Evolutionary conservation across 2,797 vertebrate species (phyloP).

Genomic region (Gambelia wislizenii): DNA sequence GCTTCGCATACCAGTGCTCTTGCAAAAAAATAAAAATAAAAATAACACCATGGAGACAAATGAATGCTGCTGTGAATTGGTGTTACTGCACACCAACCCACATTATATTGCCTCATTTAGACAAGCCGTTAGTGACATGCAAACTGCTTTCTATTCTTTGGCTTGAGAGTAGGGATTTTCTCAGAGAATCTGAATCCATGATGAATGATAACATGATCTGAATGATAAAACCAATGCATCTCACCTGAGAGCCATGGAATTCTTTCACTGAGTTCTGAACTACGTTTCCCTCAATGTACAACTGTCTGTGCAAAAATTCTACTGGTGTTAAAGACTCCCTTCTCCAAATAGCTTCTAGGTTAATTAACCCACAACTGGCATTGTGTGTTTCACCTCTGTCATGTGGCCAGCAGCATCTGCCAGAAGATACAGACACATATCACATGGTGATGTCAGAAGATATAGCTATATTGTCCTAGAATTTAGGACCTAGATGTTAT

Average conservation of each 20-base stretch:
- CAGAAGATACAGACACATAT: background rate
- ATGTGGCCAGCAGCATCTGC: background rate
- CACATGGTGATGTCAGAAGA: background rate
- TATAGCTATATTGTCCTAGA: background rate
- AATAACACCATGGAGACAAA: too few species aligned
- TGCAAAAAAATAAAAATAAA: too few species aligned
- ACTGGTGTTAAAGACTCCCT: background rate
- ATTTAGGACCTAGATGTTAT: background rate
- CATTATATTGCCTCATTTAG: too few species aligned
- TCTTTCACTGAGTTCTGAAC: background rate
- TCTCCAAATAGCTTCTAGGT: background rate
- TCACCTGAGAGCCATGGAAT: background rate
- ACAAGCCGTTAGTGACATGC: too few species aligned
- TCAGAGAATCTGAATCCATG: too few species aligned
- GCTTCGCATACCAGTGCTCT: too few species aligned
- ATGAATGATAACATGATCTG: too few species aligned
- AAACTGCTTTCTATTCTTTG: background rate
- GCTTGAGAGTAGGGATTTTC: too few species aligned
- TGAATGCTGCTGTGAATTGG: too few species aligned
- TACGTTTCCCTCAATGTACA: background rate
- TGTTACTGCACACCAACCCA: too few species aligned
- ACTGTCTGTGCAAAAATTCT: background rate
- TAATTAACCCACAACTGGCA: background rate
- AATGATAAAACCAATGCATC: too few species aligned
- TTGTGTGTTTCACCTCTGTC: background rate